Conservation (phyloP, 2,888 invertebrate genomes). For the Onchidella celtica region DNA sequence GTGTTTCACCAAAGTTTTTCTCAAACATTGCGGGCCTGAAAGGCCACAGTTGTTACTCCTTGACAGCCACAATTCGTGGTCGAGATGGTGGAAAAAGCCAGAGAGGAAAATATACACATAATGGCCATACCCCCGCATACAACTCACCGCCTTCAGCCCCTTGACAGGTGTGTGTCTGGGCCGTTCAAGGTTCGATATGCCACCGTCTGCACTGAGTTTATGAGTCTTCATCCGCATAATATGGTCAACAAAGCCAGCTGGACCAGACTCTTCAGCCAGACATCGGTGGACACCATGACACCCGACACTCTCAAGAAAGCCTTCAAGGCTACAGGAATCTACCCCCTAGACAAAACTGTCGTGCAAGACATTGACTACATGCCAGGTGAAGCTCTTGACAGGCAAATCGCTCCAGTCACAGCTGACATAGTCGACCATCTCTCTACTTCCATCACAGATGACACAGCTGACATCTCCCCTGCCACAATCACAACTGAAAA, state of each 20-base stretch:
- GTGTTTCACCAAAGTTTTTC: slow-evolving; percentile 58
- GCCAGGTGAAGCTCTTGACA: slow-evolving; percentile 39
- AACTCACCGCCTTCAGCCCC: slow-evolving; percentile 24
- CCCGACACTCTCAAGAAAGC: slow-evolving; percentile 54
- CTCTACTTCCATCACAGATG: not conserved
- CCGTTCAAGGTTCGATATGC: slow-evolving; percentile 10
- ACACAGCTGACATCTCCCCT: slow-evolving; percentile 19
- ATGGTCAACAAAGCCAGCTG: slow-evolving; percentile 7
- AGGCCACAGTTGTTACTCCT: slow-evolving; percentile 60
- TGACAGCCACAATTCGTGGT: slow-evolving; percentile 39
- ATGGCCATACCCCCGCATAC: slow-evolving; percentile 26
- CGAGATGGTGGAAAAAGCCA: not conserved
- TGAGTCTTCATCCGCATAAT: slow-evolving; percentile 19
- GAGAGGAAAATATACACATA: slow-evolving; percentile 20
- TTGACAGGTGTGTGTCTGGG: slow-evolving; percentile 18
- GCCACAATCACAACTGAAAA: slow-evolving; percentile 3
- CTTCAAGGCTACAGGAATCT: slow-evolving; percentile 55
- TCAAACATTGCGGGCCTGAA: slow-evolving; percentile 57
- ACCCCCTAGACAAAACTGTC: slow-evolving; percentile 45
- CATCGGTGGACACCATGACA: not conserved
- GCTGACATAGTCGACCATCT: slow-evolving; percentile 13
- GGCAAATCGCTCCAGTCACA: slow-evolving; percentile 22
- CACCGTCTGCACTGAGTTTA: slow-evolving; percentile 16
- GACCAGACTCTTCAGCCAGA: slow-evolving; percentile 10
- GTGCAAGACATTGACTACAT: slow-evolving; percentile 22